Evolutionary conservation across 2,113 vertebrate genomes (phyloP).

Genomic region (Aegithalos caudatus): DNA sequence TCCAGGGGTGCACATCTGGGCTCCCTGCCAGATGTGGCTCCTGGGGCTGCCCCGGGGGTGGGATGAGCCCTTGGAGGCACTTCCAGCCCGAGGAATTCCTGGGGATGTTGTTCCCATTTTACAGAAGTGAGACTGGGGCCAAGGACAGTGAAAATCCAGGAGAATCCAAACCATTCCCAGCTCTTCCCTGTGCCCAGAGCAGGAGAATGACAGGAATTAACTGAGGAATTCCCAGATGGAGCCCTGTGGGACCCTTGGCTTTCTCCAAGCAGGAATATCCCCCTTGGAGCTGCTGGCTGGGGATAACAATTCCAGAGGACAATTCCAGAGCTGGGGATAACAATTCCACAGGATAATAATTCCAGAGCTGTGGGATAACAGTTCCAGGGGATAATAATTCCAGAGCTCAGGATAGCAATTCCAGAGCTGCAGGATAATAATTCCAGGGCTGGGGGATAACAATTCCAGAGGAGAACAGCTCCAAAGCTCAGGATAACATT

Average conservation of each 20-base stretch:
- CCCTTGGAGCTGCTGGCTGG: neutral
- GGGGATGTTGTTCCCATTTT: rapidly evolving
- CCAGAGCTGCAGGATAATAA: neutral
- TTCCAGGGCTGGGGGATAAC: neutral
- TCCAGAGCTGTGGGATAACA: neutral
- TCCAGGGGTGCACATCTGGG: neutral
- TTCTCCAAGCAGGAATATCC: neutral
- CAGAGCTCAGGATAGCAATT: neutral
- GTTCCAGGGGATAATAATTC: neutral
- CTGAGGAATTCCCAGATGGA: neutral
- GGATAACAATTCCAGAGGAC: neutral
- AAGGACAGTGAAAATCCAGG: rapidly evolving
- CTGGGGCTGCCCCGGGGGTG: neutral
- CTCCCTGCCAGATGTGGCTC: neutral
- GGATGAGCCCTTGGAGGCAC: too few species aligned
- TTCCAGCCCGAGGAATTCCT: neutral
- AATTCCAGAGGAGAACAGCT: neutral
- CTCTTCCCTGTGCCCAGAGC: neutral
- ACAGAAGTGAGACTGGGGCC: neutral
- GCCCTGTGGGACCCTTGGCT: neutral
- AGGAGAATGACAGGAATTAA: neutral
- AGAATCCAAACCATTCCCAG: neutral
- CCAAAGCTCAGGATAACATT: neutral
- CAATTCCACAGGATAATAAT: neutral
- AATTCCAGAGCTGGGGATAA: neutral